phyloP scores from a whole-genome alignment of 2,888 invertebrate species.

The Gastracanthus pulcherrimus region DNA sequence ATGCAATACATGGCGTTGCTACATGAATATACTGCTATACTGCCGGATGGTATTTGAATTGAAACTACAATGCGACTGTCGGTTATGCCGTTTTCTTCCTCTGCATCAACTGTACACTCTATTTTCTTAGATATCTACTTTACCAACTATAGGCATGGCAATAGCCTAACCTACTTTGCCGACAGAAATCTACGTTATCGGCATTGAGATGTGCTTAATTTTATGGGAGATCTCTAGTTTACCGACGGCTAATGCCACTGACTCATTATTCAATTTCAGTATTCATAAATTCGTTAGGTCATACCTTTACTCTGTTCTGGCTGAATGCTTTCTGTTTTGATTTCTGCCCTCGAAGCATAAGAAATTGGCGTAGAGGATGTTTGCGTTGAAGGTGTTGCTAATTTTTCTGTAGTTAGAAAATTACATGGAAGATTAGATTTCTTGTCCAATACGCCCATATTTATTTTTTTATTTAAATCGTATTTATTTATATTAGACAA shows the following conservation, averaged over 20 bases:
- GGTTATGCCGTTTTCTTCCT: neutral
- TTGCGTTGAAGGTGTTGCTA: conserved; percentile 77
- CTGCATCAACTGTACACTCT: neutral
- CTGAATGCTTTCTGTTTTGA: conserved; percentile 73
- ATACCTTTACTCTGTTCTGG: conserved; percentile 74
- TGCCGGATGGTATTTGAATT: neutral
- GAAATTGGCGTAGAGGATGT: conserved; percentile 74
- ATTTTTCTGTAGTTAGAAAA: conserved; percentile 74
- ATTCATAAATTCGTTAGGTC: neutral
- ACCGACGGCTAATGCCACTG: neutral
- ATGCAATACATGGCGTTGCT: neutral
- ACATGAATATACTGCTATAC: neutral
- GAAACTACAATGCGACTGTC: neutral
- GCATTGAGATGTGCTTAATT: neutral
- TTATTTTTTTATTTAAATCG: neutral
- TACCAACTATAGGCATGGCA: neutral
- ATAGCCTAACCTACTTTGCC: neutral
- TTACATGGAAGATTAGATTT: neutral
- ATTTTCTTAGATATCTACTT: neutral
- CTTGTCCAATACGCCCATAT: neutral
- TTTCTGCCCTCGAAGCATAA: conserved; percentile 73
- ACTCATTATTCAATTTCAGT: neutral
- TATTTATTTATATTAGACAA: too few relatives aligned
- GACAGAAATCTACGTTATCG: conserved; percentile 1
- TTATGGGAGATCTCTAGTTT: neutral